Evolutionary conservation across 2,113 vertebrate species (phyloP), one percentile per base, ranked within the genome.

Genomic region (Microtus richardsoni): DNA sequence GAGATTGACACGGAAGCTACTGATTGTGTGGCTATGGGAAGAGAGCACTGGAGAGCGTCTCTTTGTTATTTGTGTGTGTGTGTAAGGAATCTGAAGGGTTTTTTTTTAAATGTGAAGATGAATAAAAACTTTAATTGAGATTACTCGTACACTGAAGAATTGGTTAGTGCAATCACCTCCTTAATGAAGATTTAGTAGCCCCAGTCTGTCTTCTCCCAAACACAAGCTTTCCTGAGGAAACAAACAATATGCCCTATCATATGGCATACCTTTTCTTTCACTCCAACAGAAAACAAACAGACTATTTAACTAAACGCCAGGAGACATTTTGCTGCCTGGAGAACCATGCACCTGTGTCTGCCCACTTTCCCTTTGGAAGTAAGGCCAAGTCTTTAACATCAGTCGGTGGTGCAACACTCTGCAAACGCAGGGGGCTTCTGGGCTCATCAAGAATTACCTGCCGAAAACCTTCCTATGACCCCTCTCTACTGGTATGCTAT

Each of bases 221-320:
- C 92, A 94, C 24, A 96, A 93, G 82, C 79, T 93, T 12, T 44
- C 64, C 64, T 73, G 91, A 96, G 75, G 73, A 33, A 79, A n/a
- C 71, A 89, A 70, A 84, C 39, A 44, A 96, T 96, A 28, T 74
- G 52, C 9, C 88, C 85, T 74, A 74, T 84, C 89, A 64, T 94
- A 70, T 97, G 95, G 84, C 4, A 95, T 96, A 92, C 24, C 70
- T 96, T 93, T 97, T 86, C 77, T 95, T 93, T 78, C 26, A 66
- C 30, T 71, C 64, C 96, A 91, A 92, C 52, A 75, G 49, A 94
- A 97, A 91, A 86, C 30, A 91, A 98, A 91, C 89, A 83, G 58
- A 5, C 73, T 26, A 83, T 97, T 96, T 78, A 91, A 96, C 91
- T 82, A 96, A 96, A 93, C 70, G 24, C n/a, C 39, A 73, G 64